Evolutionary conservation across 2,113 vertebrate genomes (phyloP).

Genomic region (Sceloporus undulatus): DNA sequence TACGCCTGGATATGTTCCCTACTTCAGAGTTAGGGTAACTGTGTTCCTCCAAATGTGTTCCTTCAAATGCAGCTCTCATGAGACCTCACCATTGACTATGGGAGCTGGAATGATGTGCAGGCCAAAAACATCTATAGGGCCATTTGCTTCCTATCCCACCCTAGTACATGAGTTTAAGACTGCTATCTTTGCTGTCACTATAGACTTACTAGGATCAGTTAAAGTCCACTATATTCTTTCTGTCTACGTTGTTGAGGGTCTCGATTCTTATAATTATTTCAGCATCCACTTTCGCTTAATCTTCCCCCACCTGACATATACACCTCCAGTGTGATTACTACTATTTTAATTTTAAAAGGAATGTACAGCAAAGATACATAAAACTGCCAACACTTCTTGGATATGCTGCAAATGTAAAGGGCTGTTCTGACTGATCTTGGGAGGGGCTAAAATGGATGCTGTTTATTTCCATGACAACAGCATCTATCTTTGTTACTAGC

Average conservation of each 20-base stretch:
- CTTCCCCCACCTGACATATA: neutral
- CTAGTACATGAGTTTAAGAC: neutral
- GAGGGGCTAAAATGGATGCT: neutral
- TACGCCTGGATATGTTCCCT: too few species aligned
- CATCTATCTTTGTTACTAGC: neutral
- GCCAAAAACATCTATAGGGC: neutral
- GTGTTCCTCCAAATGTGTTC: neutral
- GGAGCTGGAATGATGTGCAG: neutral
- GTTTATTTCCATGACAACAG: conserved; percentile 17
- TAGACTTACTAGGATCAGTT: neutral
- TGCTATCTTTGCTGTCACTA: neutral
- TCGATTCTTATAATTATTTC: neutral
- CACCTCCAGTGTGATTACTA: neutral
- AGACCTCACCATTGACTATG: neutral
- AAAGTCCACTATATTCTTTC: neutral
- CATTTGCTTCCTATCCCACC: neutral
- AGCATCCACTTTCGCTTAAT: conserved; percentile 16
- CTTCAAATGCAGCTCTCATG: neutral
- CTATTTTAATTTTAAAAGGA: conserved; percentile 23
- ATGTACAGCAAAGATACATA: conserved; percentile 19
- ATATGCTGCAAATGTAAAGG: neutral
- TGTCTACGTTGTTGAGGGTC: neutral
- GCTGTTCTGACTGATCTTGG: neutral
- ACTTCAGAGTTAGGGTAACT: neutral
- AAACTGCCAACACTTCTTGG: neutral